phyloP scores from a whole-genome alignment of 2,113 vertebrate species.

The Pseudonaja textilis region DNA sequence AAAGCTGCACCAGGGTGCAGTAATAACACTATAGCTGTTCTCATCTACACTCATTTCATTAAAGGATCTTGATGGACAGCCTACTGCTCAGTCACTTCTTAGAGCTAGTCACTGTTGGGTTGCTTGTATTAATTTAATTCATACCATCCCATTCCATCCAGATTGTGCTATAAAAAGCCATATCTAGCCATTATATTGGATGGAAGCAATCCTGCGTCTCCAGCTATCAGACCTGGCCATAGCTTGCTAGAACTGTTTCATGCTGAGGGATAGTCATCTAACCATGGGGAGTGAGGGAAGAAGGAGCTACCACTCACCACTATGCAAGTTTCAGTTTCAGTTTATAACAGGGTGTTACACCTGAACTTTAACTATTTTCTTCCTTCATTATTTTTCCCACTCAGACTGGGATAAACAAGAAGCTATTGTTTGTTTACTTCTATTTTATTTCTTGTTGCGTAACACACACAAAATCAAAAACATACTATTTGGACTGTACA shows the following conservation, averaged over 20 bases:
- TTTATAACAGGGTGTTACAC: not conserved
- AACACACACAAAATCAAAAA: not conserved
- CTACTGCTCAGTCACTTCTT: not conserved
- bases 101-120: not conserved
- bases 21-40: constrained; percentile 6
- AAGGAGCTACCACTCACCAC: not conserved
- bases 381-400: not conserved
- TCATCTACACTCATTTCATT: constrained; percentile 18
- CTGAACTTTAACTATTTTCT: not conserved
- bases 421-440: not conserved
- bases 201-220: not conserved
- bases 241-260: not conserved
- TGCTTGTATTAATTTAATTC: constrained; percentile 10
- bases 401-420: not conserved
- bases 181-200: not conserved
- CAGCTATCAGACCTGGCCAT: not conserved
- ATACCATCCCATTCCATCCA: not conserved
- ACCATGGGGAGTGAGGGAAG: not conserved
- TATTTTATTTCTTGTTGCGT: not conserved
- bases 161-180: not conserved
- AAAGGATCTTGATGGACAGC: not conserved
- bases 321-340: not conserved
- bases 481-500: not conserved
- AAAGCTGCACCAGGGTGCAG: not conserved
- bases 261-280: not conserved